Base-by-base conservation (phyloP, 35 echinoderm and acorn worm species). In the Ophioderma brevispina region DNA sequence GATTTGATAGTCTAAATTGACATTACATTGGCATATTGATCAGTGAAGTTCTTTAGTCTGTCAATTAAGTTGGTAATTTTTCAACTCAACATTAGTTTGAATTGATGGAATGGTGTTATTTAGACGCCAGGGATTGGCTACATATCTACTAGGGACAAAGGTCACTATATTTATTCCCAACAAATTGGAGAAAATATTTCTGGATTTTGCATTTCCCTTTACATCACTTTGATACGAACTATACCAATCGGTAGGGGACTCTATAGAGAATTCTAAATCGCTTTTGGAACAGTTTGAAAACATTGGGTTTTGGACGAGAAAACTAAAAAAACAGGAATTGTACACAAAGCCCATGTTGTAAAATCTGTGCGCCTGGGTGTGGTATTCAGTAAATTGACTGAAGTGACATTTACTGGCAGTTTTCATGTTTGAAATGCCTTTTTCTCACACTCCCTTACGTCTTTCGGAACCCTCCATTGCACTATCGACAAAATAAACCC, bases 351-450 rank as follows among this genome's bases (percentile, higher is more conserved):
- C 59, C n/a, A 70, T 70, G 59, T 70, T 18, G 59, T 70, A 70
- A 70, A 70, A n/a, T n/a, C n/a, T n/a, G n/a, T n/a, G n/a, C n/a
- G n/a, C 59, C 59, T 70, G 59, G 59, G 59, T 70, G 59, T 70
- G 59, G 59, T 70, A 30, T 70, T 25, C 17, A 2, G 23, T 25
- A 70, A 70, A 70, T 25, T 25, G 17, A 70, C 6, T 70, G 59
- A 70, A 70, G 10, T 70, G 59, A 70, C 59, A 70, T 70, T 3
- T 70, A 70, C 59, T 25, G 59, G 28, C 59, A 70, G n/a, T 70
- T 70, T 25, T 70, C n/a, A 25, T 30, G 28, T 25, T 18, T 70
- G 17, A 70, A 70, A 70, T 46, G 10, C 59, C 10, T 70, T 4
- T 70, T 70, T 70, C 59, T 25, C 10, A 8, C 59, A 46, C 59